Percentiles rank a stretch among this genome's conserved stretches.
Conservation (phyloP, 2,113 vertebrate genomes). For the pig (Sus scrofa) region DNA sequence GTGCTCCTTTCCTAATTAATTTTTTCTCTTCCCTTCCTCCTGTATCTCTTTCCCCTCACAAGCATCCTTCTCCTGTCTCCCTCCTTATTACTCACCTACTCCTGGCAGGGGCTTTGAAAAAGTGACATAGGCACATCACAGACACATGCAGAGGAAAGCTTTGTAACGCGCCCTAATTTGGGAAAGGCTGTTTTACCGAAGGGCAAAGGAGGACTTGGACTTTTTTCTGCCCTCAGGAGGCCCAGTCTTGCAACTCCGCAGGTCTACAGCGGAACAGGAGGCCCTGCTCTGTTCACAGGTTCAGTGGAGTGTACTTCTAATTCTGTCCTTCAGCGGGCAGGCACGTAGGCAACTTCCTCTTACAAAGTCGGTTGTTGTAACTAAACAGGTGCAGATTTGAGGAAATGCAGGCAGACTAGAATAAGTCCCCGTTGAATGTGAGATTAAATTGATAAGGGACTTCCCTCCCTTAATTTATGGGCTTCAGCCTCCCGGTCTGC, state of each 20-base stretch:
- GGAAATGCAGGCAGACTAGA: constrained; percentile 73
- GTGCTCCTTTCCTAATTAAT: not conserved
- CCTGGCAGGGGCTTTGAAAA: constrained; percentile 16
- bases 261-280: constrained; percentile 73
- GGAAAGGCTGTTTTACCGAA: constrained; percentile 12
- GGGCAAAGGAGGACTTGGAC: constrained; percentile 39
- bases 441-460: constrained; percentile 33
- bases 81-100: not conserved
- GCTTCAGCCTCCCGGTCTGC: not conserved
- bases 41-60: not conserved
- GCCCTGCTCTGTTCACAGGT: constrained; percentile 50
- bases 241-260: constrained; percentile 3
- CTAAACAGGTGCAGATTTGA: constrained; percentile 86
- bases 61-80: not conserved
- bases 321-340: constrained; percentile 80
- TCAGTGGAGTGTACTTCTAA: constrained; percentile 83
- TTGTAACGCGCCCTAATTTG: not conserved
- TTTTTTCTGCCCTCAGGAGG: constrained; percentile 58
- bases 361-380: constrained; percentile 80
- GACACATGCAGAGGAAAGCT: not conserved
- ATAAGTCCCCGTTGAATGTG: not conserved
- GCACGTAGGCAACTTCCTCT: constrained; percentile 88
- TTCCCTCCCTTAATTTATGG: not conserved
- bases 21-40: not conserved
- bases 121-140: not conserved